Evolutionary conservation across 23 tunicate species (phyloP).

Genomic region (Halocynthia aurantium): DNA sequence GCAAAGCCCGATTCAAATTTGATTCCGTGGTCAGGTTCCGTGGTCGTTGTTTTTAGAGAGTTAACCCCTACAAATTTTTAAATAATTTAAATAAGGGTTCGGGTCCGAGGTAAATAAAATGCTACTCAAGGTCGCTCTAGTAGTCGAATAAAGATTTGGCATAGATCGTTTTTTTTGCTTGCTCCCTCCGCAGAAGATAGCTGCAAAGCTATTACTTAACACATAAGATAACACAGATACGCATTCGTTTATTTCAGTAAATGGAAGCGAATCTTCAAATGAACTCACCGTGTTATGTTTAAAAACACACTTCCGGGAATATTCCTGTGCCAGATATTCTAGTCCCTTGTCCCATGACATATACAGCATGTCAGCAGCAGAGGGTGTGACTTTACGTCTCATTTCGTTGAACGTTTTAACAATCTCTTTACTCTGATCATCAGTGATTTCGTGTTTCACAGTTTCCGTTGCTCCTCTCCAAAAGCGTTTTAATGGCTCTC

Average conservation of each 20-base stretch:
- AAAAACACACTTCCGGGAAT: slow-evolving; percentile 47
- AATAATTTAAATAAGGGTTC: no score
- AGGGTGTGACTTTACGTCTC: slow-evolving; percentile 16
- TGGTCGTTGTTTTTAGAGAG: no score
- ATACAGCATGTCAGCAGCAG: slow-evolving; percentile 36
- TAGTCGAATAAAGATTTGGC: no score
- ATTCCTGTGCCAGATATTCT: slow-evolving; percentile 23
- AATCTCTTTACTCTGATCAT: slow-evolving; percentile 1
- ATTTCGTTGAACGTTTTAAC: slow-evolving; percentile 24
- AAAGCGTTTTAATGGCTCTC: not conserved
- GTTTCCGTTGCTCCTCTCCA: not conserved
- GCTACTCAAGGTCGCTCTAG: no score
- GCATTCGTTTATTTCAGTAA: not conserved
- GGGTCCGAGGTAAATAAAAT: no score
- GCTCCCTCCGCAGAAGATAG: not conserved
- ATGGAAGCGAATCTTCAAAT: not conserved
- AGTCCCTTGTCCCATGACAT: slow-evolving; percentile 40
- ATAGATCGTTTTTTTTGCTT: not conserved
- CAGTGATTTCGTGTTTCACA: not conserved
- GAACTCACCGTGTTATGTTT: slow-evolving; percentile 33
- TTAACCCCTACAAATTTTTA: no score
- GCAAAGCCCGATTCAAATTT: no score
- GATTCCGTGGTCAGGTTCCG: no score
- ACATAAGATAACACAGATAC: not conserved
- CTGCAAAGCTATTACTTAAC: not conserved